Conservation (phyloP, 1,140 invertebrate genomes). For the Drosophila lini region DNA sequence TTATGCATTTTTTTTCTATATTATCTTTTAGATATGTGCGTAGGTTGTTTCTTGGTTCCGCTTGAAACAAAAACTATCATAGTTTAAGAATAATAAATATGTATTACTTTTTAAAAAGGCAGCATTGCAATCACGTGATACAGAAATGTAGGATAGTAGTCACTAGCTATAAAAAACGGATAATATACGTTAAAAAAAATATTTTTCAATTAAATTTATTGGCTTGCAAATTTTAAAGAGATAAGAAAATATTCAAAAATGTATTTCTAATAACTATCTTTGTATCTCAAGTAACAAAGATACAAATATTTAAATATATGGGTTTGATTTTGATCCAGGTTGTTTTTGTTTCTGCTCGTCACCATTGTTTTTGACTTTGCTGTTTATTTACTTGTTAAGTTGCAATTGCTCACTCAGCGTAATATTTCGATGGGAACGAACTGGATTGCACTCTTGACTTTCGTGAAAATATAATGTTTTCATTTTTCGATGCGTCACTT, state of each 20-base stretch:
- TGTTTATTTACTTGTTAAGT: constrained; percentile 15
- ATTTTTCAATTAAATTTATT: too few species aligned
- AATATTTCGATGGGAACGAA: constrained; percentile 34
- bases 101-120: neutral
- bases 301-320: neutral
- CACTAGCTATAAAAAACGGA: neutral
- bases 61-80: too few species aligned
- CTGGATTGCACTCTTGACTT: constrained; percentile 29
- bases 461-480: neutral
- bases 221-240: too few species aligned
- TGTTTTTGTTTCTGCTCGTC: constrained; percentile 12
- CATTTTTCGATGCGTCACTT: constrained; percentile 27
- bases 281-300: neutral
- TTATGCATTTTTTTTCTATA: neutral
- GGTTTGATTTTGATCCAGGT: neutral
- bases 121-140: neutral
- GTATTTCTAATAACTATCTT: neutral
- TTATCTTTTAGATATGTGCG: neutral
- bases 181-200: neutral
- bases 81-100: neutral
- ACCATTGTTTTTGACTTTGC: constrained; percentile 5
- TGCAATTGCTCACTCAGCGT: constrained; percentile 13
- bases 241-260: neutral
- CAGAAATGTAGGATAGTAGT: neutral
- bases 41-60: neutral